Conservation (phyloP, 2,888 invertebrate species). For the Caenorhabditis sp. region DNA sequence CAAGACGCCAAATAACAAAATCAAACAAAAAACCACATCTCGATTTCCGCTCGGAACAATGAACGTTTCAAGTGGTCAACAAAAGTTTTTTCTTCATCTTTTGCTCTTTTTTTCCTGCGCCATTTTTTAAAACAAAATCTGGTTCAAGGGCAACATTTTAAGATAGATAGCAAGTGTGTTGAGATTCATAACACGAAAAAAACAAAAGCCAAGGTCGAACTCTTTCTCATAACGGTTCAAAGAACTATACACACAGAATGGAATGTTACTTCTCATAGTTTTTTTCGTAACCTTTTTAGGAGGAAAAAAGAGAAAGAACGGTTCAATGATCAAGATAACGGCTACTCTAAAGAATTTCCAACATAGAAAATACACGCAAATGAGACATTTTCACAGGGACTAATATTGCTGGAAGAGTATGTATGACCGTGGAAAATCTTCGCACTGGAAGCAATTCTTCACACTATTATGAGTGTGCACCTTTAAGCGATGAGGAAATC, state of each 20-base stretch:
- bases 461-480: conserved; percentile 63
- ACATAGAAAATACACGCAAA: conserved; percentile 9
- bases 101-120: background rate
- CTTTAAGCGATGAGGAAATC: conserved; percentile 63
- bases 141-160: conserved; percentile 28
- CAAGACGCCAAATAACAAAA: background rate
- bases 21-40: background rate
- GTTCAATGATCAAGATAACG: background rate
- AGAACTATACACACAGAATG: conserved; percentile 19
- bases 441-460: conserved; percentile 51
- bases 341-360: background rate
- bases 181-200: conserved; percentile 11
- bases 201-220: conserved; percentile 34
- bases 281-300: background rate
- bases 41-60: background rate
- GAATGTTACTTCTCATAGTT: conserved; percentile 18
- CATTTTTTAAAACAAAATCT: conserved; percentile 12
- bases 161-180: background rate
- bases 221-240: conserved; percentile 24
- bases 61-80: conserved; percentile 36
- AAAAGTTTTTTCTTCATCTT: background rate
- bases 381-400: conserved; percentile 11
- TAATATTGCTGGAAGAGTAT: conserved; percentile 46
- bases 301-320: background rate
- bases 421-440: conserved; percentile 66